Base-by-base conservation (phyloP, 2,888 invertebrate species). In the Ophion obscuratus region DNA sequence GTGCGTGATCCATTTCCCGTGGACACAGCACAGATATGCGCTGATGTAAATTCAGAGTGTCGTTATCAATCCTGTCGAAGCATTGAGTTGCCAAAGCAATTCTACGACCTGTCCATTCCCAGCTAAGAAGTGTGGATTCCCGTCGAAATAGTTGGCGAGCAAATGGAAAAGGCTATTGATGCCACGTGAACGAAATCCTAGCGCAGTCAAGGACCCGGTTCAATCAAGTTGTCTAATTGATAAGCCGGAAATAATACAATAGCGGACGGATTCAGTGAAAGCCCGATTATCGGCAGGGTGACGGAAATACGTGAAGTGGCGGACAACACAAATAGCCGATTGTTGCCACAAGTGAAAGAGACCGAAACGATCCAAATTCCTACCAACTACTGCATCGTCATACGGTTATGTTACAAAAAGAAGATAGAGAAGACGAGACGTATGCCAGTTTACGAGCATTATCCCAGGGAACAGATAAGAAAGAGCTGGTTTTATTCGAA, bases 381-480 rank as follows among this genome's bases (percentile, higher is more conserved):
- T 5, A 53, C 53, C 53, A 17, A 53, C 14, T 2, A 14, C 53
- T 17, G 17, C 53, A 53, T 53, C 53, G 14, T 14, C 17, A 3
- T 53, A 53, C 53, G 53, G 17, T 14, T 53, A 17, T 14, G 17
- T 53, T 53, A n/a, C 17, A 44, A 44, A 36, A 78, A 20, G 44
- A 20, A 53, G 5, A 64, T 1, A 47, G 3, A 17, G 27, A 66
- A 64, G 53, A 78, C 67, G 4, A n/a, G 14, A 44, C 24, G n/a
- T 20, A 17, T 31, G 44, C 1, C n/a, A 20, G 17, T n/a, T 62
- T 4, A 24, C 47, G 44, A 40, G n/a, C 70, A 71, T 27, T 64
- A 47, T 47, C 44, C 44, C 27, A 70, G 10, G 17, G 27, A 71
- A 70, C 31, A 31, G 53, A 71, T 79, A 71, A 79, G 70, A 79